Conservation (phyloP, 2,888 invertebrate species). For the Tiphia femorata region DNA sequence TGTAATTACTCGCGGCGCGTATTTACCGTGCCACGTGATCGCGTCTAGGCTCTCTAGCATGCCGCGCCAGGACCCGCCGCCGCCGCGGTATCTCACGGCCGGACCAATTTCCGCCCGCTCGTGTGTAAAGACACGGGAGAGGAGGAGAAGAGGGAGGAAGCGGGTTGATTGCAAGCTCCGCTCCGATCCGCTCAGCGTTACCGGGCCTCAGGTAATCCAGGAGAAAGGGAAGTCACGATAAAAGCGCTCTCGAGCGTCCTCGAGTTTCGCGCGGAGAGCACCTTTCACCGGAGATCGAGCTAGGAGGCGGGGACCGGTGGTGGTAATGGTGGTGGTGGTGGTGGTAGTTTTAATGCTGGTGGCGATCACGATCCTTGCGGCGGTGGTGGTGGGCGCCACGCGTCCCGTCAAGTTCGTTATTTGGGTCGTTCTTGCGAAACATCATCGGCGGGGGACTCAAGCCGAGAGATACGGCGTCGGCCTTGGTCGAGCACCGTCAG, state of each 20-base stretch:
- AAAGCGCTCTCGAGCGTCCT: conserved; percentile 43
- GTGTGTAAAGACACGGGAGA: no score
- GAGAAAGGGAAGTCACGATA: conserved; percentile 40
- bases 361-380: no score
- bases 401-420: conserved; percentile 52
- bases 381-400: no score
- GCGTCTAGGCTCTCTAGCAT: conserved; percentile 32
- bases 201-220: conserved; percentile 16
- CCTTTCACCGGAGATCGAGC: conserved; percentile 42
- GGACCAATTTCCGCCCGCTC: conserved; percentile 29
- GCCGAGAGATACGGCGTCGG: no score
- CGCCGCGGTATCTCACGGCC: conserved; percentile 18
- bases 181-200: conserved; percentile 13
- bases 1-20: conserved; percentile 44
- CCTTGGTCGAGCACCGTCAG: no score
- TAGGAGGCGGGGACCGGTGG: conserved; percentile 42
- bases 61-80: conserved; percentile 8
- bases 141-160: conserved; percentile 20
- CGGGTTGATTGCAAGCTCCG: conserved; percentile 28
- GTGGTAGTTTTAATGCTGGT: no score
- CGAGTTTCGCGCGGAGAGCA: conserved; percentile 37
- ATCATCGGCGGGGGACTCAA: no score
- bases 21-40: conserved; percentile 37
- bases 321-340: no score
- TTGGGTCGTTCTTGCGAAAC: conserved; percentile 48